These are phyloP conservation scores for Notoglanidium macrostoma DNA, from an alignment of 2,797 vertebrate species.

Conservation along the genomic window DNA sequence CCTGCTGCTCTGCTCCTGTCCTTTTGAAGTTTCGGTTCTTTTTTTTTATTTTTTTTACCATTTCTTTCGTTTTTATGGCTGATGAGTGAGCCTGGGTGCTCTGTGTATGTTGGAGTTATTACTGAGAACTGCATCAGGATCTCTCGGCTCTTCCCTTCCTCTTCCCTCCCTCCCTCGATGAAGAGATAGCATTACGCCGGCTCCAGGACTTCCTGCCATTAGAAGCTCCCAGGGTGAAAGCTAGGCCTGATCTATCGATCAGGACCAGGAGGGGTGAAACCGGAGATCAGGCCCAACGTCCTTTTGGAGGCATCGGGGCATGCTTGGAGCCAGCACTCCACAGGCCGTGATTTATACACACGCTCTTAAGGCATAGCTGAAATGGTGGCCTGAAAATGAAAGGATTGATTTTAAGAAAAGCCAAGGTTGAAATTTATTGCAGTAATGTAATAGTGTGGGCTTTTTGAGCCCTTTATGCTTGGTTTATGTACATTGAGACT, in stretches of 20 bases:
- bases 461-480: neutral
- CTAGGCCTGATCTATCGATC: conserved; percentile 94
- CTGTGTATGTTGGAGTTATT: conserved; percentile 73
- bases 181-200: conserved; percentile 92
- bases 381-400: conserved; percentile 41
- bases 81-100: conserved; percentile 54
- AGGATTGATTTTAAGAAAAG: conserved; percentile 39
- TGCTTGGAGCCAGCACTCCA: conserved; percentile 53
- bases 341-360: conserved; percentile 53
- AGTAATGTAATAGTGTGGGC: neutral
- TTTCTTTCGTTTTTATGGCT: conserved; percentile 57
- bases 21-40: conserved; percentile 64
- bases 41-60: conserved; percentile 9
- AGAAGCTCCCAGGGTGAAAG: conserved; percentile 91
- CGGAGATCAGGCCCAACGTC: conserved; percentile 76
- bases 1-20: conserved; percentile 51
- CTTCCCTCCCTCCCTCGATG: conserved; percentile 67
- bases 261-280: conserved; percentile 84
- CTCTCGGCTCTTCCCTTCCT: conserved; percentile 32
- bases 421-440: conserved; percentile 13
- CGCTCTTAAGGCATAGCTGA: neutral
- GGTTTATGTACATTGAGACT: neutral
- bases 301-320: conserved; percentile 65
- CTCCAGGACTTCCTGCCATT: conserved; percentile 95
- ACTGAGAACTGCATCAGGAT: conserved; percentile 74